phyloP scores from a whole-genome alignment of 1,140 invertebrate species.

The Macrostomum lignano region DNA sequence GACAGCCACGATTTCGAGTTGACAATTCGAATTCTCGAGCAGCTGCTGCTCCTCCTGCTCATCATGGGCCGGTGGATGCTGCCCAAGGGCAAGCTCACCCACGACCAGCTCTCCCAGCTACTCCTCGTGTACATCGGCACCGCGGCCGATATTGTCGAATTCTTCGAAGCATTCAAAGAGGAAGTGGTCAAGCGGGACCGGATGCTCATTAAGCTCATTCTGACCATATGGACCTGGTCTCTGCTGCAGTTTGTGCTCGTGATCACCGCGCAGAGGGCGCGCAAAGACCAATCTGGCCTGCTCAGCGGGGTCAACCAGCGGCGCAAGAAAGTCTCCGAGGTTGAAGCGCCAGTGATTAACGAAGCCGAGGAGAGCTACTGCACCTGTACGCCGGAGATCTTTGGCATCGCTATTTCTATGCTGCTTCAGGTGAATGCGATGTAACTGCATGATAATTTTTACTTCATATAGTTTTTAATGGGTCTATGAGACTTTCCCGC shows the following conservation, averaged over 20 bases:
- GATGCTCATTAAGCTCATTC: constrained; percentile 16
- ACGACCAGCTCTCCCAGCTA: constrained; percentile 64
- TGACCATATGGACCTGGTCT: constrained; percentile 40
- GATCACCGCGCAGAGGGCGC: constrained; percentile 50
- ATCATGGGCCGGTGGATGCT: constrained; percentile 61
- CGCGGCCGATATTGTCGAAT: constrained; percentile 74
- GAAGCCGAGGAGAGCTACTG: neutral
- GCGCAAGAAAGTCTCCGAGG: neutral
- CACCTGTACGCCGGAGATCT: constrained; percentile 9
- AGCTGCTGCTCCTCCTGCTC: constrained; percentile 58
- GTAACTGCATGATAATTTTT: no score
- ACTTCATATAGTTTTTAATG: no score
- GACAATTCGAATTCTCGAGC: constrained; percentile 58
- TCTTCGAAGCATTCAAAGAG: constrained; percentile 57
- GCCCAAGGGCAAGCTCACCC: constrained; percentile 51
- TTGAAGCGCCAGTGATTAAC: neutral
- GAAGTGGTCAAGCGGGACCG: constrained; percentile 16
- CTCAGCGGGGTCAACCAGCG: neutral
- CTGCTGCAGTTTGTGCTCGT: constrained; percentile 63
- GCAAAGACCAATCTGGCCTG: constrained; percentile 28
- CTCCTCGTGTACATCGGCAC: constrained; percentile 46
- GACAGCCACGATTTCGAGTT: constrained; percentile 10
- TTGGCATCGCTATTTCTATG: constrained; percentile 10
- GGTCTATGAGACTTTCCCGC: no score
- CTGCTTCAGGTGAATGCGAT: no score